Evolutionary conservation across 2,888 invertebrate genomes (phyloP).

Genomic region (Amblyteles armatorius): DNA sequence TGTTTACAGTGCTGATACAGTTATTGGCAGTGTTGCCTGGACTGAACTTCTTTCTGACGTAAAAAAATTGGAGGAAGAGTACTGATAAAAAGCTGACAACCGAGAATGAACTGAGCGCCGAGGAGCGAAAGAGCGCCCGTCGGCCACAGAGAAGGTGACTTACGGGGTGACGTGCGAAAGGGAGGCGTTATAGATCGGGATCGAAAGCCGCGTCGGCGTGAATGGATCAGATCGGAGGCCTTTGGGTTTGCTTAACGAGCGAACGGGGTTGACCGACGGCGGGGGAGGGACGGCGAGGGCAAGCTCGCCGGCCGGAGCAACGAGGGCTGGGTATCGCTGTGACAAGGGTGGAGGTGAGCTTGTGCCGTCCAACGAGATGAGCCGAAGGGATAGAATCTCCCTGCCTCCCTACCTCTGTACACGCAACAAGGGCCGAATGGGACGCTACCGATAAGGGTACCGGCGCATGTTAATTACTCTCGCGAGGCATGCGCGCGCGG

Average conservation of each 20-base stretch:
- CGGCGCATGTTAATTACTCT: slow-evolving; percentile 74
- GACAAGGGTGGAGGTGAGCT: slow-evolving; percentile 13
- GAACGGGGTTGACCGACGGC: slow-evolving; percentile 62
- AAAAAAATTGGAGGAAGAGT: too few relatives aligned
- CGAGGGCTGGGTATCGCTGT: neutral
- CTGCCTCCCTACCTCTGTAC: neutral
- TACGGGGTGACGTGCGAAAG: slow-evolving; percentile 6
- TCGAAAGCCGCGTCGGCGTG: slow-evolving; percentile 37
- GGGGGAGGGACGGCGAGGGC: slow-evolving; percentile 33
- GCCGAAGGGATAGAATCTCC: slow-evolving; percentile 33
- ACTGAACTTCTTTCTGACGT: too few relatives aligned
- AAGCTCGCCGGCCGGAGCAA: slow-evolving; percentile 18
- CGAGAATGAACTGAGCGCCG: neutral
- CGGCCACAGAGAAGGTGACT: slow-evolving; percentile 1
- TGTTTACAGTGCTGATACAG: too few relatives aligned
- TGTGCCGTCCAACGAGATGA: slow-evolving; percentile 20
- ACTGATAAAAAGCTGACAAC: too few relatives aligned
- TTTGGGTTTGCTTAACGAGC: slow-evolving; percentile 69
- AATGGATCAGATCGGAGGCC: slow-evolving; percentile 58
- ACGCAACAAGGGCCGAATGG: slow-evolving; percentile 55
- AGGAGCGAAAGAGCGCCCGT: neutral
- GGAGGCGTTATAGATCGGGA: slow-evolving; percentile 19
- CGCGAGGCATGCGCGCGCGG: slow-evolving; percentile 44
- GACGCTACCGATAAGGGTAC: slow-evolving; percentile 66
- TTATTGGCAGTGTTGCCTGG: too few relatives aligned